Evolutionary conservation across 2,797 vertebrate genomes (phyloP).

Genomic region (Sylvilagus floridanus): DNA sequence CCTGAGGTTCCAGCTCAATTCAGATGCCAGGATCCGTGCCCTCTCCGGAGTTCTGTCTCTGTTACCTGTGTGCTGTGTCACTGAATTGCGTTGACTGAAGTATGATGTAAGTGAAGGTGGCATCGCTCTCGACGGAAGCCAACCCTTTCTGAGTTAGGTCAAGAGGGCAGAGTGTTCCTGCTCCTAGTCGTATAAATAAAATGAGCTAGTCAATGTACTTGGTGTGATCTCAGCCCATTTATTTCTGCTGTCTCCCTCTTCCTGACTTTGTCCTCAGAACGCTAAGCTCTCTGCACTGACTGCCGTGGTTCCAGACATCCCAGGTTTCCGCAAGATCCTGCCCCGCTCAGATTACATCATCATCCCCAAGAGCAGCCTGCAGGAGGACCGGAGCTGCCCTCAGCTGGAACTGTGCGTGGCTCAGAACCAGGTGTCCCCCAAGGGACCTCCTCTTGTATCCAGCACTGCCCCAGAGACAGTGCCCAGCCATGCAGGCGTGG

Average conservation of each 20-base stretch:
- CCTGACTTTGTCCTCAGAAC: constrained; percentile 82
- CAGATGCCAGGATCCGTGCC: not conserved
- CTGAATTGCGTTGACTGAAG: not conserved
- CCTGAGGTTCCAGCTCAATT: not conserved
- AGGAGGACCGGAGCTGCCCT: constrained; percentile 88
- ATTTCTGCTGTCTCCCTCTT: constrained; percentile 28
- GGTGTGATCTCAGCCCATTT: constrained; percentile 13
- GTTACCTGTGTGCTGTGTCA: constrained; percentile 4
- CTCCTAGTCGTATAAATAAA: not conserved
- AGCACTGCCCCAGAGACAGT: constrained; percentile 82
- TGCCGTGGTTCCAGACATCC: constrained; percentile 91
- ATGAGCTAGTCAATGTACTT: not conserved
- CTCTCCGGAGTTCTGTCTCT: not conserved
- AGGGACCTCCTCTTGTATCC: constrained; percentile 82
- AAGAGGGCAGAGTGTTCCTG: constrained; percentile 36
- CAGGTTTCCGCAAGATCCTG: constrained; percentile 98
- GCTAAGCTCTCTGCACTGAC: constrained; percentile 85
- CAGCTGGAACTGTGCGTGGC: constrained; percentile 89
- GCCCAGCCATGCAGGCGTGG: constrained; percentile 87
- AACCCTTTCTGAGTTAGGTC: not conserved
- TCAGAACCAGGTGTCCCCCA: constrained; percentile 81
- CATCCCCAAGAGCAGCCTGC: constrained; percentile 91
- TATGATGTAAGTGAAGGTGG: not conserved
- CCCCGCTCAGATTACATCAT: constrained; percentile 95
- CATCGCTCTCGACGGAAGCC: not conserved